Conservation (phyloP, 2,888 invertebrate genomes). For the Craniophora ligustri region DNA sequence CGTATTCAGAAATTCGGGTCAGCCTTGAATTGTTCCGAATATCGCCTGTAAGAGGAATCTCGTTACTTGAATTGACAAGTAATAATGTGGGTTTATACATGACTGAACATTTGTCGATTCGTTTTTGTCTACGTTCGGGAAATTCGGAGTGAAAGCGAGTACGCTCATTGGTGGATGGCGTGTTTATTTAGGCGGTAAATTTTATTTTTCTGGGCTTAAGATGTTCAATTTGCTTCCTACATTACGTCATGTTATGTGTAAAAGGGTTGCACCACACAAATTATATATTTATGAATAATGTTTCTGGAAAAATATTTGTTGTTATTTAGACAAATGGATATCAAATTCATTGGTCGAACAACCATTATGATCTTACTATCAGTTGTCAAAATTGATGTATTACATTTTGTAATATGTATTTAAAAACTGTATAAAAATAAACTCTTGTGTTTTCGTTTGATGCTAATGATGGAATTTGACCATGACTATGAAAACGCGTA, state of each 20-base stretch:
- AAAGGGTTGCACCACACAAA: background rate
- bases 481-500: too few species aligned
- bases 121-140: conserved; percentile 47
- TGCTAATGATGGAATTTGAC: too few species aligned
- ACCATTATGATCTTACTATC: too few species aligned
- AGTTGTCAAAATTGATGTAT: too few species aligned
- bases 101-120: conserved; percentile 43
- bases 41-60: conserved; percentile 55
- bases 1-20: conserved; percentile 65
- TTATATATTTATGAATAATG: too few species aligned
- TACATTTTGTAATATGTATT: too few species aligned
- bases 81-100: conserved; percentile 55
- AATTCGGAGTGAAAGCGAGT: conserved; percentile 29
- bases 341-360: too few species aligned
- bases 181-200: conserved; percentile 37
- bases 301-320: too few species aligned
- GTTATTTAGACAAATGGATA: too few species aligned
- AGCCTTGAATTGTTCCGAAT: conserved; percentile 62
- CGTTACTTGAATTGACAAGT: conserved; percentile 58
- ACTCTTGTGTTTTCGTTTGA: too few species aligned
- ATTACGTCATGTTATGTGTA: background rate
- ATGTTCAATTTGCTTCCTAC: conserved; percentile 18
- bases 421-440: too few species aligned
- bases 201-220: conserved; percentile 10
- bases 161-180: conserved; percentile 35